phyloP scores from a whole-genome alignment of 2,888 invertebrate species.

The Panzeria rudis region DNA sequence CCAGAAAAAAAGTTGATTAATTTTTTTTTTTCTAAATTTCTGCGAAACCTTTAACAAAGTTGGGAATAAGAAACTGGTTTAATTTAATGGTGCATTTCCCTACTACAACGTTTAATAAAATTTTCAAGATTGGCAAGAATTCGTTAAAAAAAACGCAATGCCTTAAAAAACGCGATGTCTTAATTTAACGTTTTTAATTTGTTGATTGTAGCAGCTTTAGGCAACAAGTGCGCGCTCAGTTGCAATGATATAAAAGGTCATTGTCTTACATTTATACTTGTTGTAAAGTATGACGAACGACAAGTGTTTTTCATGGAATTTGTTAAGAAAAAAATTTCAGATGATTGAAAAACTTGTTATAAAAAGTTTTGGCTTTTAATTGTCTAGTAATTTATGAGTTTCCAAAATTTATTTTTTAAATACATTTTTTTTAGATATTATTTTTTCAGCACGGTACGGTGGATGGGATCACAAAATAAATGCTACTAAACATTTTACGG shows the following conservation, averaged over 20 bases:
- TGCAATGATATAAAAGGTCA: conserved; percentile 9
- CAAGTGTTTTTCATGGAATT: conserved; percentile 18
- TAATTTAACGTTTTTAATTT: conserved; percentile 15
- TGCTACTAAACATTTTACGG: no score
- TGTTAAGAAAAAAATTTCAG: background rate
- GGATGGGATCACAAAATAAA: no score
- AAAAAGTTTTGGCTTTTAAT: background rate
- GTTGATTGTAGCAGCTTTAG: conserved; percentile 26
- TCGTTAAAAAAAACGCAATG: background rate
- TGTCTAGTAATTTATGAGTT: background rate
- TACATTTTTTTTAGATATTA: no score
- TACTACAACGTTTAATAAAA: no score
- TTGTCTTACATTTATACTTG: background rate
- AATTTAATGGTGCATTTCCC: conserved; percentile 18
- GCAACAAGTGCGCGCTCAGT: background rate
- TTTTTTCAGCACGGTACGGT: no score
- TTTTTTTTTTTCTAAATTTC: background rate
- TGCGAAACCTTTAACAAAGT: conserved; percentile 19
- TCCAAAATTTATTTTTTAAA: background rate
- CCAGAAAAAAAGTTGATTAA: conserved; percentile 24
- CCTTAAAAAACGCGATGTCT: background rate
- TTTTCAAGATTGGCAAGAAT: background rate
- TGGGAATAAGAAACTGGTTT: conserved; percentile 44
- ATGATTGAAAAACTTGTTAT: background rate
- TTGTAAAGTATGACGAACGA: background rate